These are phyloP conservation scores for Aptenodytes forsteri DNA, from an alignment of 2,113 vertebrate genomes.

Conservation along the genomic window DNA sequence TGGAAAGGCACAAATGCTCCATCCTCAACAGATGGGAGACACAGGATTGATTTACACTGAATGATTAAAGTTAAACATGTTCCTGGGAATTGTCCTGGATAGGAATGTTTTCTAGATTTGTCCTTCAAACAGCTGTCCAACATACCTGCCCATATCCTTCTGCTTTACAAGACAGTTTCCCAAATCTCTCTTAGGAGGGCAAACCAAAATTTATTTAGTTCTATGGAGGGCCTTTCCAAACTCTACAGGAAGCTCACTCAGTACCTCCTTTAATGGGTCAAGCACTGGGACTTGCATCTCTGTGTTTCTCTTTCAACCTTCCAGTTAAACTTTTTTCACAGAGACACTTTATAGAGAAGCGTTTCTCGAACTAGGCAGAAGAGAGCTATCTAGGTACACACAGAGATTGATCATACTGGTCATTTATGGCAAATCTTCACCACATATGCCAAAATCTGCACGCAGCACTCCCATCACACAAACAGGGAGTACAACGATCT, in stretches of 20 bases:
- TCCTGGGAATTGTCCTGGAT: not conserved
- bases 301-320: not conserved
- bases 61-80: not conserved
- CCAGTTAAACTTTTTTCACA: not conserved
- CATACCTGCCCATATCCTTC: not conserved
- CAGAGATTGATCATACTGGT: not conserved
- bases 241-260: not conserved
- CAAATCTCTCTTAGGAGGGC: not conserved
- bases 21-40: not conserved
- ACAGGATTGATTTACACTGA: not conserved
- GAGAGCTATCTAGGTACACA: not conserved
- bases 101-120: not conserved
- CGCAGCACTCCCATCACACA: not conserved
- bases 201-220: not conserved
- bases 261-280: not conserved
- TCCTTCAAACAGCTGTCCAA: not conserved
- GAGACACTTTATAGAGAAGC: not conserved
- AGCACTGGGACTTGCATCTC: not conserved
- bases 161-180: not conserved
- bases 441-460: not conserved
- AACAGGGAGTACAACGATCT: not conserved
- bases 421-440: not conserved
- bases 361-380: not conserved
- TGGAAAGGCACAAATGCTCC: not conserved
- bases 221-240: not conserved